A percentile compares a stretch with the other conserved stretches of the same genome.
Evolutionary conservation across 2,797 vertebrate species (phyloP).

Genomic region (Enteromius treurensis): DNA sequence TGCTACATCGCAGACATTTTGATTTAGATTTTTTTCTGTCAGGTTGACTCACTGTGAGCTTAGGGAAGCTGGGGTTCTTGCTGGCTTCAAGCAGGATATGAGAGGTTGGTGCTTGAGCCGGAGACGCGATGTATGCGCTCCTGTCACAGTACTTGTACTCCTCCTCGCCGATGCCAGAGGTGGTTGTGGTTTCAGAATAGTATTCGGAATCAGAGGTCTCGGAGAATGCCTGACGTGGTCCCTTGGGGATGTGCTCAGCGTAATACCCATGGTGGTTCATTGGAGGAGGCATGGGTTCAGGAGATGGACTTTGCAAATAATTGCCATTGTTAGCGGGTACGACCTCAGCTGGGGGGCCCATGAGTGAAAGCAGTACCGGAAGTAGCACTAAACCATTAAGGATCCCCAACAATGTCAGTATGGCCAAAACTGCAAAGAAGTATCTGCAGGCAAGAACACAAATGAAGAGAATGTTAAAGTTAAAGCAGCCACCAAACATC

Average conservation of each 20-base stretch:
- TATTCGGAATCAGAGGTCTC: conserved; percentile 84
- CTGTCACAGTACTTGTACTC: conserved; percentile 81
- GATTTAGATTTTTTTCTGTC: neutral
- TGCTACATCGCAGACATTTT: neutral
- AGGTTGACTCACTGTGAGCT: conserved; percentile 74
- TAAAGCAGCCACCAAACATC: conserved; percentile 11
- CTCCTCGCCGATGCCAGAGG: conserved; percentile 78
- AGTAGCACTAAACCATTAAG: conserved; percentile 94
- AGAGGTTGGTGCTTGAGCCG: conserved; percentile 70
- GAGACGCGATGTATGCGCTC: conserved; percentile 72
- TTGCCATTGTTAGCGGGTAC: conserved; percentile 70
- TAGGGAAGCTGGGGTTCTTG: conserved; percentile 86
- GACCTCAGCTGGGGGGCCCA: conserved; percentile 92
- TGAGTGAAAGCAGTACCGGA: conserved; percentile 91
- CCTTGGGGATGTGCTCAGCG: conserved; percentile 67
- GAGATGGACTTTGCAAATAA: conserved; percentile 74
- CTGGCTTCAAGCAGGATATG: conserved; percentile 85
- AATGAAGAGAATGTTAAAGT: conserved; percentile 22
- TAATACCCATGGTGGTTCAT: conserved; percentile 83
- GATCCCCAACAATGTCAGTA: conserved; percentile 91
- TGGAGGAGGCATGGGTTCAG: conserved; percentile 75
- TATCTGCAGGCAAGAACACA: conserved; percentile 78
- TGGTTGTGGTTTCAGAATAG: conserved; percentile 81
- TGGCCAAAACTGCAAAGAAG: conserved; percentile 93
- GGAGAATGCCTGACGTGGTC: conserved; percentile 72